These are phyloP conservation scores for Lamellibrachia satsuma DNA, from an alignment of 2,888 invertebrate species.

Conservation along the genomic window DNA sequence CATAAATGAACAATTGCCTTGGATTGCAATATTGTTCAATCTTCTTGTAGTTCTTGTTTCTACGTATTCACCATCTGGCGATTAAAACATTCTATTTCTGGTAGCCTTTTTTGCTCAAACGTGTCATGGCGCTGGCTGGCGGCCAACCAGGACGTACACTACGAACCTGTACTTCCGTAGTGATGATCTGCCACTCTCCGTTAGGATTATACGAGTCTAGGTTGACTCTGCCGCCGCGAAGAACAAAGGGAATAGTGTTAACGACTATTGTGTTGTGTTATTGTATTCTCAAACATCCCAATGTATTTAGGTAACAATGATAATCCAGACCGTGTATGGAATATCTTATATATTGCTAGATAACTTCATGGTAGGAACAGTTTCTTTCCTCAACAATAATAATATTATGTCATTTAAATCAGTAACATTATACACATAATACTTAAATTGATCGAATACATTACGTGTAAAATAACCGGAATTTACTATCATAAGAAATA, in stretches of 20 bases:
- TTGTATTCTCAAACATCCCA: background rate
- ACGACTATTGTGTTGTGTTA: background rate
- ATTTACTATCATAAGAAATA: no score
- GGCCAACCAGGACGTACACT: background rate
- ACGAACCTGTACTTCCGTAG: constrained; percentile 32
- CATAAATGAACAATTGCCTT: no score
- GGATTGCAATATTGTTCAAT: no score
- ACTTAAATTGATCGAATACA: background rate
- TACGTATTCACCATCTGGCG: no score
- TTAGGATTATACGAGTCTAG: constrained; percentile 44
- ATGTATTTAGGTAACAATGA: background rate
- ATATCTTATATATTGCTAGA: background rate
- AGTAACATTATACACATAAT: background rate
- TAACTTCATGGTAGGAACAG: background rate
- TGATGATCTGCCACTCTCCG: constrained; percentile 44
- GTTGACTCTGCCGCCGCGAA: constrained; percentile 35
- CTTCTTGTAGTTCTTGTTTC: no score
- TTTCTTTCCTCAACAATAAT: background rate
- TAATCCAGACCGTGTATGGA: background rate
- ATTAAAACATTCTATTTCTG: no score
- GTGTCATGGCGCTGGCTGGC: no score
- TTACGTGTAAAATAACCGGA: no score
- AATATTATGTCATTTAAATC: background rate
- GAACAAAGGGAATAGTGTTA: background rate
- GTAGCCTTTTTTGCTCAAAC: no score